These are phyloP conservation scores for Heliconius hortense DNA, from an alignment of 2,888 invertebrate genomes.

Conservation along the genomic window DNA sequence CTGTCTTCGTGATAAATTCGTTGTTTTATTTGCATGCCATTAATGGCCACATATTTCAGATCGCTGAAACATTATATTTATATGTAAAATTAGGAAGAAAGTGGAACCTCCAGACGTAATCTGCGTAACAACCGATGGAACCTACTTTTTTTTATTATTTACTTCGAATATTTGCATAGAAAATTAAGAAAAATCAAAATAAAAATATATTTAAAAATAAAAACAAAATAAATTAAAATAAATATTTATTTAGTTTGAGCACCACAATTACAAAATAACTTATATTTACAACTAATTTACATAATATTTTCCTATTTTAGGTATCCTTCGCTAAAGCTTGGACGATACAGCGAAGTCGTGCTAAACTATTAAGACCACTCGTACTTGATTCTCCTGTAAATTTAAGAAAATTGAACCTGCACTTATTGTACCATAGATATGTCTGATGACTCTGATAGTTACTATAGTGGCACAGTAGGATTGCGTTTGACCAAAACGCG, in stretches of 20 bases:
- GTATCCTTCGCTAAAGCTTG: conserved; percentile 83
- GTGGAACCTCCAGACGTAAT: too few relatives aligned
- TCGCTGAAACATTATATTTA: too few relatives aligned
- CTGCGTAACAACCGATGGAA: too few relatives aligned
- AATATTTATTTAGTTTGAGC: conserved; percentile 42
- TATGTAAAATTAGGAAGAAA: too few relatives aligned
- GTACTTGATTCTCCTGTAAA: conserved; percentile 58
- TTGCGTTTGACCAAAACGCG: too few relatives aligned
- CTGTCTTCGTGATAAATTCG: too few relatives aligned
- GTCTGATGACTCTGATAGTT: neutral
- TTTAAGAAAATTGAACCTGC: neutral
- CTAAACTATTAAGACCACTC: conserved; percentile 82
- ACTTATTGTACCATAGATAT: neutral
- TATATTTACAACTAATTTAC: conserved; percentile 18
- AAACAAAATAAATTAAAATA: conserved; percentile 20
- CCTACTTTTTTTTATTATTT: too few relatives aligned
- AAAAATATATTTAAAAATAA: neutral
- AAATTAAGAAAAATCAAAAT: neutral
- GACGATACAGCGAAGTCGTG: conserved; percentile 86
- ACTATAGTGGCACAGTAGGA: neutral
- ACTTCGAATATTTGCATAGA: too few relatives aligned
- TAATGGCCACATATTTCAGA: too few relatives aligned
- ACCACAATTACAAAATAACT: conserved; percentile 23
- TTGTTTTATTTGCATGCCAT: too few relatives aligned
- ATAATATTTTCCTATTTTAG: conserved; percentile 44